Percentiles rank a stretch among this genome's conserved stretches.
phyloP scores from a whole-genome alignment of 2,888 invertebrate species.

The Cataglyphis rosenhaueri region DNA sequence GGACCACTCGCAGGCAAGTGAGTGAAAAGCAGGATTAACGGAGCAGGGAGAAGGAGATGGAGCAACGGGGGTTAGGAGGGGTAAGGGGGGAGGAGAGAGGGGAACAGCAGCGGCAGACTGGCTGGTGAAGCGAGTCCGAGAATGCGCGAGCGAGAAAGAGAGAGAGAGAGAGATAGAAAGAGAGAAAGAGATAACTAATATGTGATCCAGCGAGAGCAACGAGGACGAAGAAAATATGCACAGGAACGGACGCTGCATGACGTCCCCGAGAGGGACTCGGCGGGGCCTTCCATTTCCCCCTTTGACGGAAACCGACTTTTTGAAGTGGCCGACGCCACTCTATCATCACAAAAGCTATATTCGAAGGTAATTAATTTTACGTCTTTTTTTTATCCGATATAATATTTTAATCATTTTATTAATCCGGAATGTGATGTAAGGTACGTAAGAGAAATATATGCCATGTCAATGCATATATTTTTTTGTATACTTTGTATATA shows the following conservation, averaged over 20 bases:
- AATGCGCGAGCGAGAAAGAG: constrained; percentile 25
- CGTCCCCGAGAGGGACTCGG: neutral
- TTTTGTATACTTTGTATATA: no score
- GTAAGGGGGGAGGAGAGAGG: no score
- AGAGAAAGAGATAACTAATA: neutral
- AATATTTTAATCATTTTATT: no score
- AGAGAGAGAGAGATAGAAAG: no score
- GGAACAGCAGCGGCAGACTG: constrained; percentile 33
- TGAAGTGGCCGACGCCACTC: neutral
- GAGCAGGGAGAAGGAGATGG: neutral
- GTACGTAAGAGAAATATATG: no score
- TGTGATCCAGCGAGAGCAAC: constrained; percentile 36
- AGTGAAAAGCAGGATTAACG: constrained; percentile 22
- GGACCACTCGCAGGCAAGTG: constrained; percentile 15
- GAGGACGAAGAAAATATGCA: constrained; percentile 27
- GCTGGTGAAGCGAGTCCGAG: constrained; percentile 31
- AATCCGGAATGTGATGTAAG: no score
- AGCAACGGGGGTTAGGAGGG: no score
- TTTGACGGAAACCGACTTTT: neutral
- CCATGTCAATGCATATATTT: no score
- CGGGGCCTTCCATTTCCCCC: neutral
- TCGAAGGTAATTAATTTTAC: no score
- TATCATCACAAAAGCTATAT: neutral
- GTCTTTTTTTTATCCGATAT: no score
- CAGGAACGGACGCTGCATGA: constrained; percentile 28